These are phyloP conservation scores for Propithecus perrieri DNA, from an alignment of 2,797 vertebrate species.

Conservation along the genomic window DNA sequence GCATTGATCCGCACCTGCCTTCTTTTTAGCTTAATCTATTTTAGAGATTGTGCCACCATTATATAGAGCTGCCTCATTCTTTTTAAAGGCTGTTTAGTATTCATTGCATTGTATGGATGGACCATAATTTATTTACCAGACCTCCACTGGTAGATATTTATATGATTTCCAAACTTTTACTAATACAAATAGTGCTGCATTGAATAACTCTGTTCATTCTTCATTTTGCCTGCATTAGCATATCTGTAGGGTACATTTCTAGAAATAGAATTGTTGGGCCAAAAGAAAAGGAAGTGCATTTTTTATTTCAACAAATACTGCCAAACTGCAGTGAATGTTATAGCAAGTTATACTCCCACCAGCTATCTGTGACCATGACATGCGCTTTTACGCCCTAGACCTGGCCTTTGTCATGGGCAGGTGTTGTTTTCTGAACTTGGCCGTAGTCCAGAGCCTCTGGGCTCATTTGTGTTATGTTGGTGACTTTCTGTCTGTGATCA, in stretches of 20 bases:
- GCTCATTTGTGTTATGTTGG: neutral
- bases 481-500: neutral
- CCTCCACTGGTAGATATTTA: neutral
- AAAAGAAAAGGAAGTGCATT: neutral
- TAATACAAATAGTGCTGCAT: neutral
- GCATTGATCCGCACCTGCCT: neutral
- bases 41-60: neutral
- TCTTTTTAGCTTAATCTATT: neutral
- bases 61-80: neutral
- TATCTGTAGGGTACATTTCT: neutral
- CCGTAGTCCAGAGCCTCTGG: neutral
- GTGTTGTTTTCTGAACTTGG: neutral
- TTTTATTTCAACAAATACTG: constrained; percentile 23
- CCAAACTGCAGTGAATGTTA: neutral
- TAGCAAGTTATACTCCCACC: neutral
- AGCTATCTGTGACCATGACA: neutral
- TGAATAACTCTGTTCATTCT: neutral
- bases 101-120: neutral
- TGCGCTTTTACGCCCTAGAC: neutral
- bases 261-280: neutral
- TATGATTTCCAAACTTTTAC: neutral
- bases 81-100: neutral
- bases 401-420: neutral
- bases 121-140: neutral
- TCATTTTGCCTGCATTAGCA: neutral